Conservation (phyloP, 2,888 invertebrate species). For the Erebia aethiops region DNA sequence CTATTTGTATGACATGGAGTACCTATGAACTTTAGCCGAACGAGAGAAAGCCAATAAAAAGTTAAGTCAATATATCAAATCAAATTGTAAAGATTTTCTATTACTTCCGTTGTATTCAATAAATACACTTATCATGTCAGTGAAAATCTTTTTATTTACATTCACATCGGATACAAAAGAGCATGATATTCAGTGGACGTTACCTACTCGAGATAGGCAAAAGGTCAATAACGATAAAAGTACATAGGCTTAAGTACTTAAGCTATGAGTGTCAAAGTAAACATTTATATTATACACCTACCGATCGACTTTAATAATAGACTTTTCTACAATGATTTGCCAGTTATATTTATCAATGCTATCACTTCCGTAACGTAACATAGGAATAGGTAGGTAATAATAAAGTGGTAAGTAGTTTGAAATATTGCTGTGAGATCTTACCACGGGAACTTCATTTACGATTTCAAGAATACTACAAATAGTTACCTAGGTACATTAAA, state of each 20-base stretch:
- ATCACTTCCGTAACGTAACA: constrained; percentile 17
- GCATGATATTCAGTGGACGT: constrained; percentile 64
- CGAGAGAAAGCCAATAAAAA: constrained; percentile 11
- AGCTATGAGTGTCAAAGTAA: constrained; percentile 72
- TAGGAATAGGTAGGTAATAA: constrained; percentile 7
- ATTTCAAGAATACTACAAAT: too few relatives aligned
- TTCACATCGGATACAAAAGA: constrained; percentile 32
- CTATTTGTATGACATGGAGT: neutral
- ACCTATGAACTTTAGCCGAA: neutral
- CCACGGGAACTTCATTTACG: too few relatives aligned
- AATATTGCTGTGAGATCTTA: too few relatives aligned
- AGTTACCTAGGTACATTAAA: too few relatives aligned
- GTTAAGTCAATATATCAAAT: constrained; percentile 9
- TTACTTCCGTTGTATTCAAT: constrained; percentile 11
- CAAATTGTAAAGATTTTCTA: constrained; percentile 11
- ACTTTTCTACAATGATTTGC: constrained; percentile 56
- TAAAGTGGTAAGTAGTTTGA: too few relatives aligned
- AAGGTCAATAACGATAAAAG: constrained; percentile 77
- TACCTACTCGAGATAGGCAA: constrained; percentile 60
- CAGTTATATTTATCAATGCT: constrained; percentile 43
- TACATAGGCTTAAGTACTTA: constrained; percentile 62
- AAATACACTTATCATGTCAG: constrained; percentile 1
- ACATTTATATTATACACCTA: constrained; percentile 69
- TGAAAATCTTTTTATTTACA: constrained; percentile 28
- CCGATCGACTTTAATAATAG: constrained; percentile 42